phyloP scores from a whole-genome alignment of 2,888 invertebrate genomes.

The Drosophila leonis region DNA sequence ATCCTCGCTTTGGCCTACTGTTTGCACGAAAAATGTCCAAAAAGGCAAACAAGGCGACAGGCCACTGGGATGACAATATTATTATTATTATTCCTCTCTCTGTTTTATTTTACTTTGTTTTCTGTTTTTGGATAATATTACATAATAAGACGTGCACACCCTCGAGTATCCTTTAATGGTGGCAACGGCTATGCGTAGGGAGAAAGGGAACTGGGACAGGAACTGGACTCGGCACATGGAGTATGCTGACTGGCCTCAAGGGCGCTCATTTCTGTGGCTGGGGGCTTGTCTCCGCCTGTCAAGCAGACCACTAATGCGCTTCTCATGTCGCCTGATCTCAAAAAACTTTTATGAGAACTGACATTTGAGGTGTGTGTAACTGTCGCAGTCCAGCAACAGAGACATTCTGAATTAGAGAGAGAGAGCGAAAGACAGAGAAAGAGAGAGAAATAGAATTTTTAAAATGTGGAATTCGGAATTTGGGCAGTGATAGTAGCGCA shows the following conservation, averaged over 20 bases:
- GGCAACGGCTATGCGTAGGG: constrained; percentile 7
- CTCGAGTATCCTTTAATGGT: constrained; percentile 67
- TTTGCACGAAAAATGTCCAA: constrained; percentile 70
- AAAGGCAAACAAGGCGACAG: constrained; percentile 66
- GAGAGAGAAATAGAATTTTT: constrained; percentile 17
- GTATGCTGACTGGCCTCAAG: constrained; percentile 27
- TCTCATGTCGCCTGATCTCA: constrained; percentile 76
- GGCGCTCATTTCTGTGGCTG: constrained; percentile 37
- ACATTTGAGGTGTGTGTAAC: constrained; percentile 83
- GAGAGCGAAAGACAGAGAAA: constrained; percentile 4
- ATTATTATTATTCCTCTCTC: constrained; percentile 6
- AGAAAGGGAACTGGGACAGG: constrained; percentile 11
- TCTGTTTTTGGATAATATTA: constrained; percentile 67
- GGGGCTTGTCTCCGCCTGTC: constrained; percentile 54
- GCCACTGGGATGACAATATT: constrained; percentile 33
- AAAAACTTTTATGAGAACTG: constrained; percentile 73
- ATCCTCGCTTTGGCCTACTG: constrained; percentile 67
- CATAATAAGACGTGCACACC: constrained; percentile 66
- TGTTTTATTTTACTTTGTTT: constrained; percentile 24
- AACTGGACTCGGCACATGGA: constrained; percentile 7
- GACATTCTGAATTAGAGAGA: constrained; percentile 15
- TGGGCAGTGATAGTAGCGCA: constrained; percentile 28
- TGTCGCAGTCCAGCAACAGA: constrained; percentile 53
- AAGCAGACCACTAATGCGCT: constrained; percentile 79
- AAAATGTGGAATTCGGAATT: constrained; percentile 21